phyloP scores from a whole-genome alignment of 2,797 vertebrate genomes.

The Catharus ustulatus region DNA sequence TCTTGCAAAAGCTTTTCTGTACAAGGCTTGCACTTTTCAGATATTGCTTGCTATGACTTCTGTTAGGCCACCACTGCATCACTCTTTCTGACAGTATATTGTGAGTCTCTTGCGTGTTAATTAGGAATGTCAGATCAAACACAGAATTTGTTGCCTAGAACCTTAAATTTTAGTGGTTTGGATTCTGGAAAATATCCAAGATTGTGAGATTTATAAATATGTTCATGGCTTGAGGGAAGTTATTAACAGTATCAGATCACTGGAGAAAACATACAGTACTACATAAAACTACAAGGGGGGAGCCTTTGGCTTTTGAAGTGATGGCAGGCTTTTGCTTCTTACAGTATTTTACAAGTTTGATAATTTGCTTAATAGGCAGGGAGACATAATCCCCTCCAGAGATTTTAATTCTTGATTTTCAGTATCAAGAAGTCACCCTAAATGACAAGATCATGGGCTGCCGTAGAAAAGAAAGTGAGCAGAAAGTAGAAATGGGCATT shows the following conservation, averaged over 20 bases:
- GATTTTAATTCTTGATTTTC: background rate
- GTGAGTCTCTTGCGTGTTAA: background rate
- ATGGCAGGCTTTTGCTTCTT: background rate
- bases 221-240: background rate
- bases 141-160: background rate
- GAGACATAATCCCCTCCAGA: background rate
- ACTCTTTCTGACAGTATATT: background rate
- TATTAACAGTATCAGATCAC: background rate
- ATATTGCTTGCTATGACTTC: background rate
- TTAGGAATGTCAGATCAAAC: background rate
- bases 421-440: background rate
- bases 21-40: background rate
- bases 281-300: background rate
- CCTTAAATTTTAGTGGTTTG: background rate
- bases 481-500: background rate
- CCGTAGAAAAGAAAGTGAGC: background rate
- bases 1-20: background rate
- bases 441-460: background rate
- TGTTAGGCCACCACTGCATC: background rate
- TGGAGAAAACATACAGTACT: background rate
- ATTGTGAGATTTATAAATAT: background rate
- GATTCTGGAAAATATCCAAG: background rate
- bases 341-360: background rate
- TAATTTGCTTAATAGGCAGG: background rate
- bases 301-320: background rate